Base-by-base conservation (phyloP, 2,797 vertebrate species). In the Silurus lanzhouensis region DNA sequence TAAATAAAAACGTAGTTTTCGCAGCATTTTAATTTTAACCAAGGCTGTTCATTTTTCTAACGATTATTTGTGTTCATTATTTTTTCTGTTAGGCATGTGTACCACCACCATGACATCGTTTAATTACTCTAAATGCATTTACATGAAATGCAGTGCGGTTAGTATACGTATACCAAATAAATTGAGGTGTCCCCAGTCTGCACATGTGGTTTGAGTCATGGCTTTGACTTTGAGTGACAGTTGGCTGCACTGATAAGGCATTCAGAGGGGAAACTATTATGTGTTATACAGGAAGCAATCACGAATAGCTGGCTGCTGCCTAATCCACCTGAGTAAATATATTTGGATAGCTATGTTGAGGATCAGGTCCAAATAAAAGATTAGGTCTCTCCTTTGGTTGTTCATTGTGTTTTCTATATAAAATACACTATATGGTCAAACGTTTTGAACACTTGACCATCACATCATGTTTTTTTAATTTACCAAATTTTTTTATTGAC, bases 251-350 rank as follows among this genome's bases (percentile, higher is more conserved):
- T 90, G 83, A 87, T 86, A 81, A 85, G 70, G 67, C 83, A 78
- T 88, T 74, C 89, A 82, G 71, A 81, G 68, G 84, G 90, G 89
- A 90, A 91, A 84, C 84, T 84, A 86, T 91, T 85, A 63, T 86
- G 83, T 38, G 84, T 84, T 64, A 89, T 88, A 75, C 88, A 90
- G 90, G 89, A 90, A 91, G 66, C 87, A 86, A 89, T 90, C 90
- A 86, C 75, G 89, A 89, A 88, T 55, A 85, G 66, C 68, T 85
- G 87, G 74, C 86, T 71, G 72, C 85, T 38, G 79, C 84, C 81
- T 83, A 58, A 85, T 58, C 85, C 87, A 19, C n/a, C 84, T 88
- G 89, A 84, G 85, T 88, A 90, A 90, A 90, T 87, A 88, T 68
- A 68, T 64, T 52, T 77, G 22, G 38, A 67, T 81, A 19, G 55